Evolutionary conservation across 2,888 invertebrate genomes (phyloP), one percentile per base, ranked within the genome.

Genomic region (Willowsia nigromaculata): DNA sequence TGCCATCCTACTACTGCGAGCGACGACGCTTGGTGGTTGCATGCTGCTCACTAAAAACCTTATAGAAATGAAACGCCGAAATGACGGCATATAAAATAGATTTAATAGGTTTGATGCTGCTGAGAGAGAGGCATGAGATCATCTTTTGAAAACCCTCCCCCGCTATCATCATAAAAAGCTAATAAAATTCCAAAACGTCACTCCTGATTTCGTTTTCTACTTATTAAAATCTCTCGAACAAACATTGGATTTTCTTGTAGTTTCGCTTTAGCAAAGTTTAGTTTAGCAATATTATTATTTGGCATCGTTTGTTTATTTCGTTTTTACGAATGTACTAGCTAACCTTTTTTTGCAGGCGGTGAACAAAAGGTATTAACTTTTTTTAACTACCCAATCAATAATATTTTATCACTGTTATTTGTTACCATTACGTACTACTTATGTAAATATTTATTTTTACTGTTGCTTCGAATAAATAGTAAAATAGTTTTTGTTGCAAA

Each of bases 401-500:
- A 5, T 33, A 65, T 65, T 68, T 40, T 68, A 68, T 68, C 68
- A 68, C 68, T 40, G 65, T 22, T 11, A 22, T 40, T 43, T 40
- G 40, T 37, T 68, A 40, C 13, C 68, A 68, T 25, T 37, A 11
- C 65, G 37, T 30, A 33, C 43, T 71, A 40, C n/a, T 43, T 71
- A 22, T 22, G 3, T 25, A 43, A 6, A 9, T 74, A 47, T 27
- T 43, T 47, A 40, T 40, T 40, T 47, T 74, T 33, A 15, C 1
- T 43, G 3, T 43, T 30, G 3, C n/a, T n/a, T n/a, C n/a, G n/a
- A n/a, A n/a, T 1, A n/a, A 80, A 30, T 84, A 84, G 25, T 84
- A 84, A 84, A 84, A 84, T 84, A 84, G 56, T 56, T 65, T 65
- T 82, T 82, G 62, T 84, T 71, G 83, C 83, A 84, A 84, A 84